Conservation (phyloP, 2,888 invertebrate genomes). For the Azorinus chamasolen region DNA sequence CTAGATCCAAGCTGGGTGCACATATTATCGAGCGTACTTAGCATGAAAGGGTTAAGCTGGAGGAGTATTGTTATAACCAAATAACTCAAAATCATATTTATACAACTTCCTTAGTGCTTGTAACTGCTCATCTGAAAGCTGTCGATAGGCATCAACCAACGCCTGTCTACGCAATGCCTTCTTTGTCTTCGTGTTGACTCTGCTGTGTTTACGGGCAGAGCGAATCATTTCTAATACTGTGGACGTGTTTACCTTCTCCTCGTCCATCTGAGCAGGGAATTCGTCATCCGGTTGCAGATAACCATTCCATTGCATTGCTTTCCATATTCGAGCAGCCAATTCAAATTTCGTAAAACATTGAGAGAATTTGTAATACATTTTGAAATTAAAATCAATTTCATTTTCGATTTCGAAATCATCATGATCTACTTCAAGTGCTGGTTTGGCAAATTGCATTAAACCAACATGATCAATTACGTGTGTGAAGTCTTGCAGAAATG, state of each 20-base stretch:
- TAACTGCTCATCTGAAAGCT: slow-evolving; percentile 37
- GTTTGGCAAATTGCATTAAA: slow-evolving; percentile 26
- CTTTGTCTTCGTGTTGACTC: slow-evolving; percentile 27
- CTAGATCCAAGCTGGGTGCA: too few relatives aligned
- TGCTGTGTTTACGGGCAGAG: slow-evolving; percentile 17
- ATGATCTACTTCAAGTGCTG: slow-evolving; percentile 48
- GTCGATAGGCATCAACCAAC: slow-evolving; percentile 45
- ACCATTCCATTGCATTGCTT: slow-evolving; percentile 65
- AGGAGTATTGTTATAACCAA: slow-evolving; percentile 49
- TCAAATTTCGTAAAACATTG: slow-evolving; percentile 33
- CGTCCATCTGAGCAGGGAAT: too few relatives aligned
- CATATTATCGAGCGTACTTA: too few relatives aligned
- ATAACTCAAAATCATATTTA: slow-evolving; percentile 59
- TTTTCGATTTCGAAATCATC: too few relatives aligned
- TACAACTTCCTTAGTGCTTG: slow-evolving; percentile 49
- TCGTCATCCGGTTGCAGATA: too few relatives aligned
- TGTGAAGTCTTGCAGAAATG: slow-evolving; percentile 62
- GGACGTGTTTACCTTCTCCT: too few relatives aligned
- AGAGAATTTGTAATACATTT: slow-evolving; percentile 5
- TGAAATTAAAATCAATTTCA: too few relatives aligned
- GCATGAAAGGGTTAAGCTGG: too few relatives aligned
- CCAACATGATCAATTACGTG: slow-evolving; percentile 54
- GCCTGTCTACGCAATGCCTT: slow-evolving; percentile 36
- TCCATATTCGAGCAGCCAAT: slow-evolving; percentile 63
- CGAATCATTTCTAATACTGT: too few relatives aligned